phyloP scores from a whole-genome alignment of 1,140 invertebrate species.

The Euwallacea fornicatus region DNA sequence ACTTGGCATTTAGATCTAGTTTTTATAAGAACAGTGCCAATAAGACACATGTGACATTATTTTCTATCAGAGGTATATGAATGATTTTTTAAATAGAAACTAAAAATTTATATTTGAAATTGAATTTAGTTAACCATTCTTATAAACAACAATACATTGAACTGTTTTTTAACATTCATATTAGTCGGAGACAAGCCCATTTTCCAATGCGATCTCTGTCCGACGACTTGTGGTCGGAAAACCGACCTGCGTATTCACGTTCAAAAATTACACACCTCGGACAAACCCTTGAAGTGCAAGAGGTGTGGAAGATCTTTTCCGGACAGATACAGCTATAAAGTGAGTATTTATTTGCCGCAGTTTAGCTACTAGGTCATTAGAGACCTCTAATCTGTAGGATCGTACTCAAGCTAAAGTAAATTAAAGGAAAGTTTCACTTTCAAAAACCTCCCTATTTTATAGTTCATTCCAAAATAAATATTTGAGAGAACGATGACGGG shows the following conservation, averaged over 20 bases:
- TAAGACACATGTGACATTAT: no score
- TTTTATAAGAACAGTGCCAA: not conserved
- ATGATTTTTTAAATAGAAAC: no score
- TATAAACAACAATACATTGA: not conserved
- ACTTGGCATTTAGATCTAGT: not conserved
- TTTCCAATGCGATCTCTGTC: slow-evolving; percentile 93
- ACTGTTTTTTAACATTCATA: slow-evolving; percentile 9
- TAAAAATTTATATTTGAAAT: no score
- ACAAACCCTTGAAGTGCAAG: slow-evolving; percentile 89
- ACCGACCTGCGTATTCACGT: slow-evolving; percentile 96
- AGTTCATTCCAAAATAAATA: not conserved
- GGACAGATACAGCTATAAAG: slow-evolving; percentile 79
- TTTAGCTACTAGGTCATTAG: not conserved
- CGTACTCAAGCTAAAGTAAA: no score
- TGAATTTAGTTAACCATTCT: no score
- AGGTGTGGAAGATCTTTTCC: slow-evolving; percentile 91
- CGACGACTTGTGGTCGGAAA: slow-evolving; percentile 94
- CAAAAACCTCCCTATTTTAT: slow-evolving; percentile 6
- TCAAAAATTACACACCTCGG: slow-evolving; percentile 93
- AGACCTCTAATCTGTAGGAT: no score
- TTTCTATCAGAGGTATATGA: no score
- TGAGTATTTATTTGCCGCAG: slow-evolving; percentile 35
- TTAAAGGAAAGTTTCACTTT: no score
- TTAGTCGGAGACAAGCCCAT: slow-evolving; percentile 88
- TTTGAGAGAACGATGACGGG: no score